phyloP scores from a whole-genome alignment of 2,888 invertebrate genomes.

The Volucella inanis region DNA sequence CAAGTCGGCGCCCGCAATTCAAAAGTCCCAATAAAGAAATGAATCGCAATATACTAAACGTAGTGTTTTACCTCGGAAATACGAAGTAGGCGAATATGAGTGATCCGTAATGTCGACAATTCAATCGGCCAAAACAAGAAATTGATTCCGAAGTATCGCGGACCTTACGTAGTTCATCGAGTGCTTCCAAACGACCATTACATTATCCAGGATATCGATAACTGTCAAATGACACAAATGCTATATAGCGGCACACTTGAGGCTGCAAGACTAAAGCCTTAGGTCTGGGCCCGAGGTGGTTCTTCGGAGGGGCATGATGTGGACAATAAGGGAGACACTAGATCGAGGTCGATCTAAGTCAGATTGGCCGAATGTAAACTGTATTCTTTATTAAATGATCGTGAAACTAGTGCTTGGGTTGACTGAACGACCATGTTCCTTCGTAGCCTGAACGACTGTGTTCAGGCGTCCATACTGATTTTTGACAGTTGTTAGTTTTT shows the following conservation, averaged over 20 bases:
- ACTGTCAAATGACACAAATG: slow-evolving; percentile 37
- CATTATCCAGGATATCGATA: slow-evolving; percentile 42
- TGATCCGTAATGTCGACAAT: slow-evolving; percentile 22
- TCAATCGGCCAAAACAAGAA: slow-evolving; percentile 27
- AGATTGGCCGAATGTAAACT: slow-evolving; percentile 4
- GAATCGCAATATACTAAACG: slow-evolving; percentile 26
- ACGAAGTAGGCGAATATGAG: slow-evolving; percentile 30
- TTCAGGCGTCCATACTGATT: too few relatives aligned
- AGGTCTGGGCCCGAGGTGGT: not conserved
- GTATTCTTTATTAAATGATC: too few relatives aligned
- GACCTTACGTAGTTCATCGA: slow-evolving; percentile 34
- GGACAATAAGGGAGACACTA: not conserved
- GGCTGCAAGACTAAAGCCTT: slow-evolving; percentile 8
- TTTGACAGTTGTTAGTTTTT: too few relatives aligned
- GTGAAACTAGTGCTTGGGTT: too few relatives aligned
- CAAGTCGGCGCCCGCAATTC: not conserved
- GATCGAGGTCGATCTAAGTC: slow-evolving; percentile 14
- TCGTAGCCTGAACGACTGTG: too few relatives aligned
- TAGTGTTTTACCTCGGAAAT: slow-evolving; percentile 10
- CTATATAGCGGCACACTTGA: slow-evolving; percentile 27
- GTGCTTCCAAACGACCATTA: slow-evolving; percentile 44
- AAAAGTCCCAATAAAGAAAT: slow-evolving; percentile 1
- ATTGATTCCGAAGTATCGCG: slow-evolving; percentile 34
- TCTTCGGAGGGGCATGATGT: slow-evolving; percentile 11
- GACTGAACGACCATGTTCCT: too few relatives aligned